Base-by-base conservation (phyloP, 2,888 invertebrate genomes). In the Mycalesis mineus region DNA sequence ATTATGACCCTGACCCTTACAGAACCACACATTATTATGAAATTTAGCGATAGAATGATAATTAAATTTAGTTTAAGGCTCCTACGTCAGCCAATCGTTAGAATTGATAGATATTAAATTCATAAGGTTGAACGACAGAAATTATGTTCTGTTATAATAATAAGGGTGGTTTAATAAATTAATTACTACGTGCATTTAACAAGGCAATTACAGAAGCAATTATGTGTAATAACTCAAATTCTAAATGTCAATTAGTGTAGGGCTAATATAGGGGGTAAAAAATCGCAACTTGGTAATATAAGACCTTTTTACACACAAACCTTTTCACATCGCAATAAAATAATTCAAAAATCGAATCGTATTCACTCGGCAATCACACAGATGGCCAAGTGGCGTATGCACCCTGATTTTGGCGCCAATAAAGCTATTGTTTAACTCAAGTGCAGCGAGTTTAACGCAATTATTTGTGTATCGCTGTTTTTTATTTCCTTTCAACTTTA, bases 381-480 rank as follows among this genome's bases (percentile, higher is more conserved):
- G 84, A 84, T 85, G 84, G 75, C 75, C 74, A 72, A 84, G 84
- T 77, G 75, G 72, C 68, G 67, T 55, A 60, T 65, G 68, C 73
- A 69, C 76, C 76, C 78, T 66, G 69, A 70, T 78, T 78, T 73
- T 74, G 72, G 73, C 77, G 78, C 78, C 76, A 80, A 78, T 77
- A 74, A 69, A 69, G 65, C 74, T 70, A 77, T 85, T 85, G 85
- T 85, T 82, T 80, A 78, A 64, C 71, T 75, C 78, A 78, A 85
- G 84, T 83, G 78, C 78, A 60, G 79, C 80, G 77, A 75, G 74
- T 73, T 69, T 77, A 78, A 80, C 70, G 75, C 75, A 72, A 78
- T 83, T 79, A 82, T 81, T 77, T 76, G 75, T 75, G 70, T 75
- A 77, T 76, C 72, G 73, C 70, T 66, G 68, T 72, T 73, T 75